Evolutionary conservation across 2,888 invertebrate genomes (phyloP), one percentile per base, ranked within the genome.

Genomic region (Temnothorax ravouxi): DNA sequence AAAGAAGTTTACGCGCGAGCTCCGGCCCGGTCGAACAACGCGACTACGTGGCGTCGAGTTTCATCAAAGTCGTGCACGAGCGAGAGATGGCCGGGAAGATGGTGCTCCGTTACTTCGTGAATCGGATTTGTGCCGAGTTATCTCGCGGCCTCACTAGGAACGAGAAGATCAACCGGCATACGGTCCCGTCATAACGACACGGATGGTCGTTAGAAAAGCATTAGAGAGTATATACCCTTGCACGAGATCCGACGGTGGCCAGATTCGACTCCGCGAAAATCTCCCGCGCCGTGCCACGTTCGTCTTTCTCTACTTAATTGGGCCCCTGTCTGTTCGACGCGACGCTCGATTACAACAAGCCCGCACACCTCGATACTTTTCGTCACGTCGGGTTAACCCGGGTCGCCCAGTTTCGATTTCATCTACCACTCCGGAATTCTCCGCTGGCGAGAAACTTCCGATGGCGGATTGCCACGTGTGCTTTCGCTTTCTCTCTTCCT

Each of bases 401-500:
- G 84, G 85, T 69, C 82, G 21, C 86, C 41, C 86, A n/a, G 89
- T 88, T 86, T 84, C 89, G 87, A 87, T 89, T 84, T 87, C 83
- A 89, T 87, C 87, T 72, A 80, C 64, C 87, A 75, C 69, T 77
- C 74, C 38, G 86, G 87, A 89, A 88, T 91, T 91, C 85, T 87
- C 67, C 88, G 85, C 59, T 61, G 52, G 52, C 83, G 85, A 84
- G 88, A 89, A 88, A 90, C 83, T 89, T 90, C 90, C 88, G 89
- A 76, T 82, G 64, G 54, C n/a, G 59, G 59, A 29, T 25, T 18
- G 56, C 52, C 75, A 52, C 44, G 85, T 86, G 89, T 25, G 47
- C 90, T 92, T 92, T 92, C 92, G 92, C 92, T 92, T 92, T 92
- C 92, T 86, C 89, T 83, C 76, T 83, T 44, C 41, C 29, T 66